phyloP scores from a whole-genome alignment of 2,797 vertebrate genomes.

The Kryptolebias ocellatus region DNA sequence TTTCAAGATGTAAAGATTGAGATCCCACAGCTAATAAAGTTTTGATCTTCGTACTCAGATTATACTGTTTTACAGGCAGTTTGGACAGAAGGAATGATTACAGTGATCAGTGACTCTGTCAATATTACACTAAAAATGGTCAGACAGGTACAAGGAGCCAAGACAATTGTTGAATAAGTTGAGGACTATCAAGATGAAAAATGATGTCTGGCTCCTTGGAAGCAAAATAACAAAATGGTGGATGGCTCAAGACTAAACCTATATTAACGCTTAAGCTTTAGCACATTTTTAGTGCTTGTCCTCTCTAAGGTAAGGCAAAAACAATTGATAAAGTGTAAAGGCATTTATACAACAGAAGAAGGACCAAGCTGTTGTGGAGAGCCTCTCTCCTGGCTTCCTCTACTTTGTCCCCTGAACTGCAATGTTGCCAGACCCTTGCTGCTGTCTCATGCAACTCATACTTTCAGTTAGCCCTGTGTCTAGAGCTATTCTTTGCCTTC shows the following conservation, averaged over 20 bases:
- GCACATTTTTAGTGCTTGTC: slow-evolving; percentile 16
- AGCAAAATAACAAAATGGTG: too few relatives aligned
- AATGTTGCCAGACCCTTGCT: slow-evolving; percentile 39
- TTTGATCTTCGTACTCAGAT: not conserved
- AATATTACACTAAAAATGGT: not conserved
- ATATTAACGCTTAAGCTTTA: slow-evolving; percentile 5
- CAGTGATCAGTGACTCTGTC: not conserved
- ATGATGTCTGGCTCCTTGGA: too few relatives aligned
- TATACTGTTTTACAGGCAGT: not conserved
- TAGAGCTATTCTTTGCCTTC: slow-evolving; percentile 84
- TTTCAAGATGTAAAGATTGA: too few relatives aligned
- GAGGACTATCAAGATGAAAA: too few relatives aligned
- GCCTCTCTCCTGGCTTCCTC: slow-evolving; percentile 51
- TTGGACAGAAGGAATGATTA: slow-evolving; percentile 21
- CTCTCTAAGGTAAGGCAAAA: slow-evolving; percentile 15
- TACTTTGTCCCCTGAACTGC: slow-evolving; percentile 37
- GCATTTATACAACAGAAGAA: slow-evolving; percentile 26
- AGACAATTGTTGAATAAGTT: too few relatives aligned
- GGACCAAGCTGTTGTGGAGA: slow-evolving; percentile 32
- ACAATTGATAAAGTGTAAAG: slow-evolving; percentile 25
- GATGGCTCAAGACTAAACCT: too few relatives aligned
- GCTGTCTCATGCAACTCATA: slow-evolving; percentile 63
- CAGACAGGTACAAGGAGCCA: too few relatives aligned
- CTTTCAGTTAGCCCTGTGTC: slow-evolving; percentile 70
- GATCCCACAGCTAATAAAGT: too few relatives aligned